Base-by-base conservation (phyloP, 2,113 vertebrate genomes). In the Cyprinodon variegatus region DNA sequence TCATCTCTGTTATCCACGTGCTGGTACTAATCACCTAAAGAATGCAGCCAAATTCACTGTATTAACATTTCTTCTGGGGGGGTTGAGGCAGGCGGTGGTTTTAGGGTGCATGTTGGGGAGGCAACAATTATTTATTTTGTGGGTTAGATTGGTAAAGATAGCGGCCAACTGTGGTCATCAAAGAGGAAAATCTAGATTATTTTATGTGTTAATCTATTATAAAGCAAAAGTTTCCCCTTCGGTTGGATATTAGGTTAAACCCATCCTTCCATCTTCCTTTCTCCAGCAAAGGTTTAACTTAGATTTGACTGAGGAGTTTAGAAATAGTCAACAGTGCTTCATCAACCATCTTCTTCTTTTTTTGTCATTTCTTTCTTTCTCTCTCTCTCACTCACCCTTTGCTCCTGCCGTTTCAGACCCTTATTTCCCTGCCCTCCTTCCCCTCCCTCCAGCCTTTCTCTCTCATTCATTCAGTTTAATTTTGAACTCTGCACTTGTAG, bases 401-500 rank as follows among this genome's bases (percentile, higher is more conserved):
- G 78, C 79, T 86, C 82, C 78, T 87, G 66, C 83, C 81, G 78
- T 87, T 91, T 86, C 84, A 89, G 71, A 83, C 82, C 84, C 78
- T 89, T 85, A 77, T 90, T 85, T 81, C 80, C 84, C 85, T 87
- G 61, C 84, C 81, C 66, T 74, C 82, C 79, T 40, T 50, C 78
- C 50, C 68, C 81, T 67, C 72, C 37, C 66, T 65, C 67, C 80
- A 59, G 68, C 45, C 83, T 60, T 67, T 46, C 75, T 68, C 80
- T 67, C 85, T 89, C 90, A 92, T 90, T 93, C 93, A 89, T 91
- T 93, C 90, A 91, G 88, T 92, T 93, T 94, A 93, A 95, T 94
- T 93, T 94, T 93, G 90, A 93, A 94, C 91, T 90, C 87, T 88
- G 90, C 87, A 86, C 90, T 89, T 80, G 86, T 86, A 92, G 91